Evolutionary conservation across 2,888 invertebrate genomes (phyloP), one percentile per base, ranked within the genome.

Genomic region (Andrena bucephala): DNA sequence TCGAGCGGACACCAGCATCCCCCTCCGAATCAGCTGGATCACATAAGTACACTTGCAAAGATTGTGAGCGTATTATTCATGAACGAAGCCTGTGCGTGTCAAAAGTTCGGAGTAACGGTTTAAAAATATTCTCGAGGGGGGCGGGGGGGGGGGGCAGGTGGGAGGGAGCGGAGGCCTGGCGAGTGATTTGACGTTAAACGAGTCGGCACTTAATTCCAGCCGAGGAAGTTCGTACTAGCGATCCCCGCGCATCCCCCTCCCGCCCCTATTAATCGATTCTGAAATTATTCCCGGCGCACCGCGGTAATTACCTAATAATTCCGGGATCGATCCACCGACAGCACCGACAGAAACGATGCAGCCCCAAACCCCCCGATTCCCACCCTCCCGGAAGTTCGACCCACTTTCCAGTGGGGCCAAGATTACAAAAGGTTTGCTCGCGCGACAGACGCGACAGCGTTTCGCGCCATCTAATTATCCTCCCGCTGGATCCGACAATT

Each of bases 251-350:
- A 4, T 7, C 13, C 54, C 70, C 42, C 57, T 1, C 33, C 42
- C 57, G 1, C 33, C n/a, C 50, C 20, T 29, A n/a, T 59, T 71
- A 83, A 88, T 89, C 88, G 87, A 89, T 88, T 82, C 77, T 71
- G 72, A 72, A 84, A 87, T 88, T 89, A 88, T 87, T 85, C 87
- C 70, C 80, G 63, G 78, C 77, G 80, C 87, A 84, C 77, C 74
- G 70, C 70, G 66, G 84, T 89, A 88, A 88, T 88, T 88, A 87
- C 89, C 87, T 89, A 88, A 88, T 89, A 89, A 88, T 89, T 88
- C 80, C 68, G 50, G 33, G 70, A 88, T 87, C 86, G 86, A 87
- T 87, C 71, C 68, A 62, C 65, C 69, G 77, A 62, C 52, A 70
- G 69, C 68, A 59, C 65, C 70, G 77, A 62, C 54, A 70, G 69